Base-by-base conservation (phyloP, 1,140 invertebrate genomes). In the Drosophila persimilis region DNA sequence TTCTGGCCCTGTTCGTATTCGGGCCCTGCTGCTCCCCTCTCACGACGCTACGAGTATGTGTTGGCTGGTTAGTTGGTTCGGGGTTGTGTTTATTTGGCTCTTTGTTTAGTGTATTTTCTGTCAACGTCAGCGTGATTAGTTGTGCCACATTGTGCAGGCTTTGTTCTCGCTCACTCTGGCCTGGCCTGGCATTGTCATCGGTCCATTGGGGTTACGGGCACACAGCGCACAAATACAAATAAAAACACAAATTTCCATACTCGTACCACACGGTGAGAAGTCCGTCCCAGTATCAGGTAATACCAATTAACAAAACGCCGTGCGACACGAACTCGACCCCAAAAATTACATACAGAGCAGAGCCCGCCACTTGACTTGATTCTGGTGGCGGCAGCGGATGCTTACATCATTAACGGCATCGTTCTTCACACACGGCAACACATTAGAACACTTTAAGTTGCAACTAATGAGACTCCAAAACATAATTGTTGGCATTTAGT, bases 381-480 rank as follows among this genome's bases (percentile, higher is more conserved):
- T 74, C 48, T 39, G 70, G 71, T 43, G 45, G 26, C 31, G 53
- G 56, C 66, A 69, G 66, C 62, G 64, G 69, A 52, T 64, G 80
- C 60, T 83, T 89, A 88, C 78, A 88, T 88, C 83, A 88, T 88
- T 88, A 88, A 88, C 83, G 75, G 70, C 83, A 88, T 81, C 78
- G 80, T 88, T 88, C 80, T 79, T 88, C 73, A 79, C 78, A 78
- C 59, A 78, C 63, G 64, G 77, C 69, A 57, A 65, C 73, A 79
- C 76, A 73, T 85, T 86, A 71, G 63, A 77, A 77, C 67, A 84
- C 81, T 85, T 80, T 73, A 86, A 85, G 73, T 85, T 86, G 71
- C 81, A 88, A 86, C 81, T 86, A 86, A 86, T 86, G 81, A 86
- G 81, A 86, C 83, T 86, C 78, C 78, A 76, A 86, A 88, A 88